Conservation (phyloP, 2,888 invertebrate species). For the Anticlea derivata region DNA sequence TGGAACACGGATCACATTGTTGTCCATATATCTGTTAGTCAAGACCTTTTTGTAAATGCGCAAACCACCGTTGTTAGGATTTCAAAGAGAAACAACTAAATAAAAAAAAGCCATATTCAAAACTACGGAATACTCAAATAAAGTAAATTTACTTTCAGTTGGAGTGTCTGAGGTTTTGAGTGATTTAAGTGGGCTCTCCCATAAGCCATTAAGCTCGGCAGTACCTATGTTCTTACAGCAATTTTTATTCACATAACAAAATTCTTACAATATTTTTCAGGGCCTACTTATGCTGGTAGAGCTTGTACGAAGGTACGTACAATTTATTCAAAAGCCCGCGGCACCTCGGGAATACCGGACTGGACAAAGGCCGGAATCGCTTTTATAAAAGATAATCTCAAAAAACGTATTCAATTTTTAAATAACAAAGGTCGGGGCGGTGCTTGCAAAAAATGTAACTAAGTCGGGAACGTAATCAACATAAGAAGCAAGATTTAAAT, state of each 20-base stretch:
- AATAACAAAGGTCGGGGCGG: constrained; percentile 30
- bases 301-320: constrained; percentile 37
- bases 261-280: constrained; percentile 36
- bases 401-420: constrained; percentile 45
- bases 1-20: too few species aligned
- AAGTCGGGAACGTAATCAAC: constrained; percentile 31
- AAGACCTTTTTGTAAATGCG: too few species aligned
- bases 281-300: constrained; percentile 34
- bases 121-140: too few species aligned
- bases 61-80: too few species aligned
- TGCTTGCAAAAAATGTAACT: constrained; percentile 30
- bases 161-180: too few species aligned
- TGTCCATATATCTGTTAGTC: too few species aligned
- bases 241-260: constrained; percentile 18
- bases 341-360: constrained; percentile 45
- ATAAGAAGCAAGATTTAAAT: constrained; percentile 26
- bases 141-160: too few species aligned
- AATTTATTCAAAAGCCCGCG: constrained; percentile 57
- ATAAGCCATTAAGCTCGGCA: neutral
- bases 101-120: too few species aligned
- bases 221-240: too few species aligned
- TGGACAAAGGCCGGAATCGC: constrained; percentile 57
- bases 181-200: too few species aligned
- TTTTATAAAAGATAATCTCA: constrained; percentile 50
- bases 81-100: too few species aligned